Percentiles rank a stretch among this genome's conserved stretches.
Evolutionary conservation across 2,888 invertebrate species (phyloP).

Genomic region (Oscheius sp.): DNA sequence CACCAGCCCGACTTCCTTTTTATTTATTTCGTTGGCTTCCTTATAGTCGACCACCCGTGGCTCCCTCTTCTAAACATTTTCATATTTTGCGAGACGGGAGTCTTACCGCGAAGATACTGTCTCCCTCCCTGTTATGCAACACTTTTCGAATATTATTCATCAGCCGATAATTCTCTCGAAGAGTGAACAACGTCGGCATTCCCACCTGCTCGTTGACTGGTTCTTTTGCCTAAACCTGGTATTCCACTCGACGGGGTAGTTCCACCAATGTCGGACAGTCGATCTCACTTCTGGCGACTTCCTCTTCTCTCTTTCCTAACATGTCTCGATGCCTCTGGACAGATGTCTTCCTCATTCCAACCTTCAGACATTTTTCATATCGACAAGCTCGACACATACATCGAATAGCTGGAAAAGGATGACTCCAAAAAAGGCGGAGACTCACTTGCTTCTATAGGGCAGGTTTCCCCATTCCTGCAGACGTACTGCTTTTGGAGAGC

Average conservation of each 20-base stretch:
- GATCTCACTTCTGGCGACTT: neutral
- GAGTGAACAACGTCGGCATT: conserved; percentile 41
- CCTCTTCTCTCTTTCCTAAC: conserved; percentile 41
- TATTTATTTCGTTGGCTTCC: conserved; percentile 49
- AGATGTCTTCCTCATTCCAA: conserved; percentile 68
- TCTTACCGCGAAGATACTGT: conserved; percentile 46
- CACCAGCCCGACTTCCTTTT: conserved; percentile 48
- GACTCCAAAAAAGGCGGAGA: neutral
- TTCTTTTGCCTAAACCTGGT: conserved; percentile 37
- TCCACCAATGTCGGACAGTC: conserved; percentile 18
- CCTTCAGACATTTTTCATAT: conserved; percentile 60
- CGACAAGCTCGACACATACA: conserved; percentile 71
- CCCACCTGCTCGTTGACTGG: conserved; percentile 36
- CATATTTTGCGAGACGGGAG: neutral
- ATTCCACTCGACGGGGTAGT: too few relatives aligned
- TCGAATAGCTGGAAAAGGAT: conserved; percentile 55
- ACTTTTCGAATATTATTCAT: conserved; percentile 45
- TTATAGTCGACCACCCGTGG: conserved; percentile 51
- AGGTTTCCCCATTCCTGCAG: conserved; percentile 60
- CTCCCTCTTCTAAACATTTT: conserved; percentile 29
- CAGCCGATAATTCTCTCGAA: conserved; percentile 44
- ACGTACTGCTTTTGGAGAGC: conserved; percentile 63
- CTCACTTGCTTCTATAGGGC: conserved; percentile 61
- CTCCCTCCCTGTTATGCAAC: conserved; percentile 43
- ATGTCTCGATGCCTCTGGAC: conserved; percentile 53